Evolutionary conservation across 2,797 vertebrate species (phyloP), one percentile per base, ranked within the genome.

Genomic region (Buceros bicornis): DNA sequence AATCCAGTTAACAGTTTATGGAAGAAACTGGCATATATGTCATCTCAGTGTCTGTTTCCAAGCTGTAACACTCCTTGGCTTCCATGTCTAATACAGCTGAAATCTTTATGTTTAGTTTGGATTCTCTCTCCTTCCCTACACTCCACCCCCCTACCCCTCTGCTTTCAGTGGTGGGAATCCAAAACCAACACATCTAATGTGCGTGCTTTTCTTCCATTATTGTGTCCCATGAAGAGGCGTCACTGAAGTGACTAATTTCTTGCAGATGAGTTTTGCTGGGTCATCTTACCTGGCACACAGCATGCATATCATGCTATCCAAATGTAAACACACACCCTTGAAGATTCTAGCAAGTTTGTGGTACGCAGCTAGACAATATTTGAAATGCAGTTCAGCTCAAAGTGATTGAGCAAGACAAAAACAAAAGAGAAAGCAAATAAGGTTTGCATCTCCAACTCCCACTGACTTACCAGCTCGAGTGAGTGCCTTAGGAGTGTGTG

Each of bases 21-120:
- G 57, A 69, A 69, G 54, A 66, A 93, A 62, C 29, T 90, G 69
- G 48, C 37, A 40, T 51, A 7, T 40, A n/a, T 51, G 89, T 22
- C 40, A 80, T 73, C 43, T 76, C 51, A 48, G 29, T 26, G 31
- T 74, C 80, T 91, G 51, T 78, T 85, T 74, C 43, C 67, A 80
- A 48, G 47, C 58, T 80, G 42, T 84, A 72, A n/a, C 18, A 7
- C 8, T 80, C 17, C 10, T 54, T 60, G 26, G n/a, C 33, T 82
- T 62, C 50, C 26, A 29, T 50, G 13, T n/a, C 71, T 89, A 16
- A 58, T 74, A 14, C 19, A 45, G 51, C 62, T 79, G 54, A 65
- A 53, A 51, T 82, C 28, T 84, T 40, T 47, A 20, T 47, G 11
- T 26, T 48, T 43, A 21, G 6, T 71, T 80, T 77, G 51, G 26